Base-by-base conservation (phyloP, 2,888 invertebrate genomes). In the Hypolimnas misippus region DNA sequence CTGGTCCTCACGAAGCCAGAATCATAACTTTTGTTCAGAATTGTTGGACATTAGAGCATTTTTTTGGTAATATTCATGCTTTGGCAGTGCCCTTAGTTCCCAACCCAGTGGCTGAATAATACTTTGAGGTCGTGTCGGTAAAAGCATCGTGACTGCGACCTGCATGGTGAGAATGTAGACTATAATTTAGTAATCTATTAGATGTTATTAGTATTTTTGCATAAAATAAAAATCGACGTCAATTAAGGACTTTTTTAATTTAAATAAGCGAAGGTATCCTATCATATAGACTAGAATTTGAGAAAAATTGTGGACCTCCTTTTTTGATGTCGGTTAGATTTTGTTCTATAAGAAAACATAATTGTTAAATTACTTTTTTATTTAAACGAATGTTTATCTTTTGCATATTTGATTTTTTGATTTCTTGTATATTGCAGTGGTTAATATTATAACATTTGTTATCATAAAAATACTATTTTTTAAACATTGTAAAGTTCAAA, bases 81-180 rank as follows among this genome's bases (percentile, higher is more conserved):
- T 69, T 70, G 71, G 54, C 50, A 72, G 75, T 79, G 65, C 70
- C 81, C 79, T 77, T 72, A 70, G 72, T 77, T 77, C 80, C 83
- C 79, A 87, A 80, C 94, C 95, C 98, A 96, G 98, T 97, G 94
- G 94, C 96, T 97, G 96, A 96, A 96, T 97, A 95, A 97, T 97
- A 96, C 97, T 98, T 95, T 93, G 94, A 94, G 93, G 93, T 92
- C 83, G 88, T 91, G 86, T 74, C 69, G 46, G 89, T 86, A 21
- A 51, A 54, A 54, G 68, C 89, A 77, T 75, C 91, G 86, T 42
- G 63, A 68, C 75, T 63, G 59, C 63, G 62, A 73, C 73, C 77
- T 72, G 90, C 87, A 84, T 87, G 91, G 90, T 90, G 82, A 90
- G 87, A 85, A n/a, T 21, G 67, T 84, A 78, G 76, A 72, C 5